Percentiles rank a stretch among this genome's conserved stretches.
Evolutionary conservation across 2,113 vertebrate species (phyloP).

Genomic region (Thomomys bottae): DNA sequence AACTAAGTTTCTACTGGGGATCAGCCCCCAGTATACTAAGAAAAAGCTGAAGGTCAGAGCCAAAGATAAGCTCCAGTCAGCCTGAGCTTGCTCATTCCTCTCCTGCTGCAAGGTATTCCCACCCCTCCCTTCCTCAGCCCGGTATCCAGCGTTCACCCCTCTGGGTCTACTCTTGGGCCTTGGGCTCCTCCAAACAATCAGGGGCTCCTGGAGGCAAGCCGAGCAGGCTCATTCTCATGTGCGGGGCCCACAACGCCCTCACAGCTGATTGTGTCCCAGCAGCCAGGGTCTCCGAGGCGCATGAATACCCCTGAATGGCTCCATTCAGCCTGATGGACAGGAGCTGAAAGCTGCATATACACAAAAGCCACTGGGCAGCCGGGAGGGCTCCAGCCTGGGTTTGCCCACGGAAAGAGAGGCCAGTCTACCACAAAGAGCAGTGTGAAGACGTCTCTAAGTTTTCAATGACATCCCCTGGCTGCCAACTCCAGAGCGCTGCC

Average conservation of each 20-base stretch:
- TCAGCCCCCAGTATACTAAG: not conserved
- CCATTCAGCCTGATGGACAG: conserved; percentile 84
- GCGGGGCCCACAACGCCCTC: conserved; percentile 54
- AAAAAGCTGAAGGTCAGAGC: conserved; percentile 56
- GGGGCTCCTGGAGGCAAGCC: conserved; percentile 66
- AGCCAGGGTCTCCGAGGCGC: conserved; percentile 72
- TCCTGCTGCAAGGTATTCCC: not conserved
- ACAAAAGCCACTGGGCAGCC: conserved; percentile 83
- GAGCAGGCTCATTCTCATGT: conserved; percentile 29
- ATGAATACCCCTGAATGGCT: conserved; percentile 84
- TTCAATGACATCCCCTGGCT: conserved; percentile 40
- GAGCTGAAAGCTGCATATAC: conserved; percentile 80
- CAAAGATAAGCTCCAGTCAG: conserved; percentile 6
- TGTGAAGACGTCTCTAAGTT: conserved; percentile 39
- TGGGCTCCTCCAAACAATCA: conserved; percentile 49
- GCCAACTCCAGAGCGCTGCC: not conserved
- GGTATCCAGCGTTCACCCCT: conserved; percentile 14
- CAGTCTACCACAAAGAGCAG: conserved; percentile 66
- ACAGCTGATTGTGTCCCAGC: conserved; percentile 78
- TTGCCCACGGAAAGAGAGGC: conserved; percentile 73
- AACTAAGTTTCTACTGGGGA: conserved; percentile 26
- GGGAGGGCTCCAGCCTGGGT: conserved; percentile 62
- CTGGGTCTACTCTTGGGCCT: conserved; percentile 48
- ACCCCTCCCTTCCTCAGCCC: not conserved
- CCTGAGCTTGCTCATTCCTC: not conserved